Conservation (phyloP, 2,888 invertebrate genomes). For the Macrophya annulata region DNA sequence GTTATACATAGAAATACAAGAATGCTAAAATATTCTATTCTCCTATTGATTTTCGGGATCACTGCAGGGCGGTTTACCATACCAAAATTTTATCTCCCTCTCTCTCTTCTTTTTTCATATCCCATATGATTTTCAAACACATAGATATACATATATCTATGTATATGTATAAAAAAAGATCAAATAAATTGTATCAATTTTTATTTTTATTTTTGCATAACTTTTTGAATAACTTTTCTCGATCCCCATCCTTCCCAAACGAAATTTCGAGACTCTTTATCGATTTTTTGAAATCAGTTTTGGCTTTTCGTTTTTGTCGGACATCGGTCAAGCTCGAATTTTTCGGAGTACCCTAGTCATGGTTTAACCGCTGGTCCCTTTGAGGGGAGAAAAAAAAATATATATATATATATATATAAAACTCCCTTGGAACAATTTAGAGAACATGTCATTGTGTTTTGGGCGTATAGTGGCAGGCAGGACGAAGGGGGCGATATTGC, state of each 20-base stretch:
- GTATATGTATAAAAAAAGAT: too few relatives aligned
- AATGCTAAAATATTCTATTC: conserved; percentile 37
- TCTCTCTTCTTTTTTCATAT: too few relatives aligned
- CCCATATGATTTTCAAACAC: neutral
- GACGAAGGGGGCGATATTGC: neutral
- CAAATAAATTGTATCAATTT: neutral
- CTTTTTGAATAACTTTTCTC: too few relatives aligned
- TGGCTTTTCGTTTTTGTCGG: neutral
- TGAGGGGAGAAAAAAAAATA: neutral
- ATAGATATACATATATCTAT: neutral
- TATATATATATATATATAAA: too few relatives aligned
- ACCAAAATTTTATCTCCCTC: neutral
- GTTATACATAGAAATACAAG: neutral
- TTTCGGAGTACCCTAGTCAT: neutral
- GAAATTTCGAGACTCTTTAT: neutral
- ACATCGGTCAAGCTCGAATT: neutral
- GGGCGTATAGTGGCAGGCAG: conserved; percentile 8
- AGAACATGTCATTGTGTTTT: conserved; percentile 42
- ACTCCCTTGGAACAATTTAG: conserved; percentile 19
- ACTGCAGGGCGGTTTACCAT: neutral
- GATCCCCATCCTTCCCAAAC: too few relatives aligned
- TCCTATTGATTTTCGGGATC: conserved; percentile 36
- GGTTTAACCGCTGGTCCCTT: neutral
- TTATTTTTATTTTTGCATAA: neutral
- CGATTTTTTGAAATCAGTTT: neutral